Evolutionary conservation across 2,888 invertebrate species (phyloP).

Genomic region (Drosophila longiperda): DNA sequence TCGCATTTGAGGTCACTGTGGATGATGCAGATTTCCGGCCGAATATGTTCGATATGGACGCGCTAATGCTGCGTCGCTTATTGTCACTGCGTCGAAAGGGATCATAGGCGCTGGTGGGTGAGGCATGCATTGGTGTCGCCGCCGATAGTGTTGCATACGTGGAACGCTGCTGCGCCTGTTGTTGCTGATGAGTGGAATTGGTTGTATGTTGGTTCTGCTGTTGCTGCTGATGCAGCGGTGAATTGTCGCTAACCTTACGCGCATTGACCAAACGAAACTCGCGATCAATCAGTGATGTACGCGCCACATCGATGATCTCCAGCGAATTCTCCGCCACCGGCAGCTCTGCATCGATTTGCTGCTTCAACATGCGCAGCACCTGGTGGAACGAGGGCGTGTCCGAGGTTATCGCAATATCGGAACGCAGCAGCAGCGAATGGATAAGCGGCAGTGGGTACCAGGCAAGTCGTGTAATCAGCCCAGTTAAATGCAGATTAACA

Average conservation of each 20-base stretch:
- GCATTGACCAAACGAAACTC: conserved; percentile 91
- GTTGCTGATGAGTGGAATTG: conserved; percentile 34
- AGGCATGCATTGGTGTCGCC: conserved; percentile 83
- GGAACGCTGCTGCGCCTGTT: conserved; percentile 72
- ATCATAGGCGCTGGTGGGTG: conserved; percentile 85
- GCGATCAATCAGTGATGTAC: conserved; percentile 91
- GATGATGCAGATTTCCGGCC: conserved; percentile 86
- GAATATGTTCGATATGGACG: conserved; percentile 91
- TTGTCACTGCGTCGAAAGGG: conserved; percentile 88
- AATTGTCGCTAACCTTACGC: conserved; percentile 85
- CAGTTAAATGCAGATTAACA: conserved; percentile 94
- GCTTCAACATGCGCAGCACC: conserved; percentile 92
- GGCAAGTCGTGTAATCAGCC: conserved; percentile 93
- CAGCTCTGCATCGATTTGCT: conserved; percentile 93
- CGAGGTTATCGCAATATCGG: conserved; percentile 93
- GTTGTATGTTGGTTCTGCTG: conserved; percentile 74
- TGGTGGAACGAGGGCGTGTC: conserved; percentile 96
- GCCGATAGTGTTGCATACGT: conserved; percentile 83
- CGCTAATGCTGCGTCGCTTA: conserved; percentile 91
- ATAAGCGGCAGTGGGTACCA: conserved; percentile 95
- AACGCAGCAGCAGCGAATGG: conserved; percentile 94
- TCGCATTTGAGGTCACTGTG: conserved; percentile 25
- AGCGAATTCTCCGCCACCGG: conserved; percentile 86
- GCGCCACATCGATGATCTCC: conserved; percentile 91
- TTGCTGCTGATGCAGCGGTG: conserved; percentile 85